Base-by-base conservation (phyloP, 2,113 vertebrate genomes). In the Candoia aspera region DNA sequence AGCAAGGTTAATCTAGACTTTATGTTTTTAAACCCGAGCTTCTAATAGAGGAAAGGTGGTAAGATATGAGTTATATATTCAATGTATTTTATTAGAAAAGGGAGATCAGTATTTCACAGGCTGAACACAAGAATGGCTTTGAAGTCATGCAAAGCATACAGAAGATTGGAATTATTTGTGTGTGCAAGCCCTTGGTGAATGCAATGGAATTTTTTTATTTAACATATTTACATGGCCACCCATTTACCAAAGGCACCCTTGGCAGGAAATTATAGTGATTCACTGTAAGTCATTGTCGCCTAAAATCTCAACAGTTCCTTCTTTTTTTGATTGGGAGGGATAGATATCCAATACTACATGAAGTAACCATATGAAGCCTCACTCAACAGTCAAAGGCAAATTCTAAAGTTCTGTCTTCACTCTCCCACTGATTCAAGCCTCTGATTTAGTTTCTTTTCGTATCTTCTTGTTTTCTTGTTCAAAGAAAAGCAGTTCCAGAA, bases 81-180 rank as follows among this genome's bases (percentile, higher is more conserved):
- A 3, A 1, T 59, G 23, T 0, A 0, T 37, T 17, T 79, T 1
- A 83, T 33, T 21, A 42, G 15, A 21, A 1, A n/a, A 11, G 13
- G 1, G 0, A 1, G 23, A 0, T 0, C 0, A 0, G 23, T 59
- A 6, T 84, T 73, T 29, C 4, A 53, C 2, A 84, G 46, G 57
- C 12, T 26, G 90, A 90, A 62, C 86, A 42, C 37, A 0, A 0
- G 58, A 19, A 53, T 1, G 87, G 17, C 10, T 42, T 49, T 49
- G 53, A 84, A 0, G 0, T 33, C 29, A 13, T 3, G 0, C 0
- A 0, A 54, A 21, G 26, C 37, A 59, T 6, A 19, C 88, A 42
- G 3, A 29, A 79, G 2, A 3, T 37, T 79, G n/a, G 6, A 79
- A 79, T 19, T 37, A 33, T 79, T 79, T 37, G 15, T 3, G 33